A percentile compares a stretch with the other conserved stretches of the same genome.
Conservation (phyloP, 2,113 vertebrate species). For the Sebastes schlegelii region DNA sequence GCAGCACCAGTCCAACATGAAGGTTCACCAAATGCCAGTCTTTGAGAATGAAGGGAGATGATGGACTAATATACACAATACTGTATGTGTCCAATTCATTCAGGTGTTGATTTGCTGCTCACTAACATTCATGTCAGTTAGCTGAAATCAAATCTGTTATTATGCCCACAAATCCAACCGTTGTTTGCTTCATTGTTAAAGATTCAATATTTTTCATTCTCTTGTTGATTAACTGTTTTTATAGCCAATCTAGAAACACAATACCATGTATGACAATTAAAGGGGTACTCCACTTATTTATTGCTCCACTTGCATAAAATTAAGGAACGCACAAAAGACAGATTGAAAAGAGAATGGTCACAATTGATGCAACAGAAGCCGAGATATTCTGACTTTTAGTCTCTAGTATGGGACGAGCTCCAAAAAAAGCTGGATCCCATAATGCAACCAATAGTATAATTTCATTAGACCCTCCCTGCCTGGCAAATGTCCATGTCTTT, state of each 20-base stretch:
- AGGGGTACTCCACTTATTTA: neutral
- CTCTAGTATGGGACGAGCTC: neutral
- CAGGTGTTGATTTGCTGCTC: neutral
- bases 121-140: neutral
- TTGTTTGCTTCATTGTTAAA: neutral
- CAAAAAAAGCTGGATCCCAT: neutral
- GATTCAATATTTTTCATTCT: neutral
- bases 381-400: too few relatives aligned
- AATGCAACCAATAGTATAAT: neutral
- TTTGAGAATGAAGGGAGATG: neutral
- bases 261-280: neutral
- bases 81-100: constrained; percentile 5
- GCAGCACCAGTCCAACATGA: constrained; percentile 10
- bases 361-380: too few relatives aligned
- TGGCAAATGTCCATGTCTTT: neutral
- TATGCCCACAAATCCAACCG: neutral
- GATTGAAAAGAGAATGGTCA: neutral
- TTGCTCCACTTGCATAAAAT: neutral
- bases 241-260: neutral
- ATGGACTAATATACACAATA: neutral
- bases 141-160: neutral
- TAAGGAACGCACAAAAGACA: neutral
- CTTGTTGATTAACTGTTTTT: neutral
- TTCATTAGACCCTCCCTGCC: neutral
- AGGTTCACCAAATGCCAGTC: neutral